Evolutionary conservation across 1,140 invertebrate genomes (phyloP), one percentile per base, ranked within the genome.

Genomic region (Caenorhabditis remanei): DNA sequence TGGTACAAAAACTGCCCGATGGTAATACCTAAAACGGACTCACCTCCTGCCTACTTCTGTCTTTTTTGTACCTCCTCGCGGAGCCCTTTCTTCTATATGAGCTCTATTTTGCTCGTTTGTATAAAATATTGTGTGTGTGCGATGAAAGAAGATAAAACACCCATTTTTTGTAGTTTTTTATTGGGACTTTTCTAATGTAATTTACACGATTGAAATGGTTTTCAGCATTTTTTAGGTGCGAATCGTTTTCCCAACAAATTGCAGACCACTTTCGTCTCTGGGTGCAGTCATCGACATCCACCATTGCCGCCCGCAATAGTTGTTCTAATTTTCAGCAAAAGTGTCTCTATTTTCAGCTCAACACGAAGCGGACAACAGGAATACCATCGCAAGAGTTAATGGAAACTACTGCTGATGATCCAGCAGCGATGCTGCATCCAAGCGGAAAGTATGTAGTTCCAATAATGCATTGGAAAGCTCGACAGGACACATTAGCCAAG

Each of bases 1-100:
- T 99, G 96, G 96, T 98, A 97, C 84, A 97, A 96, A 93, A 96
- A 97, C 93, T 98, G 97, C 93, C 96, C 96, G 19, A 93, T 95
- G 89, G 95, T 95, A 94, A 94, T 87, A 48, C 32, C 43, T 46
- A 79, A 50, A 85, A 43, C 75, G 43, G 46, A 24, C 53, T 58
- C 19, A 53, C 50, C 85, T 41, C 19, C 43, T 14, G 40, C 46
- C 53, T 40, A 43, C 61, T n/a, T 43, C 84, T 43, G 14, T 88
- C 63, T 87, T 55, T 83, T 88, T 87, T 87, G 58, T 65, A 75
- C 84, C 58, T 67, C 63, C 56, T 63, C 43, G 24, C 19, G 85
- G 53, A 86, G 63, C 32, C 32, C 16, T 87, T 84, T 87, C 82
- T 48, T 53, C 19, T 87, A 16, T 63, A 84, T 83, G 61, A 65